Percentiles rank a stretch among this genome's conserved stretches.
phyloP scores from a whole-genome alignment of 2,888 invertebrate genomes.

The Drosophila testacea region DNA sequence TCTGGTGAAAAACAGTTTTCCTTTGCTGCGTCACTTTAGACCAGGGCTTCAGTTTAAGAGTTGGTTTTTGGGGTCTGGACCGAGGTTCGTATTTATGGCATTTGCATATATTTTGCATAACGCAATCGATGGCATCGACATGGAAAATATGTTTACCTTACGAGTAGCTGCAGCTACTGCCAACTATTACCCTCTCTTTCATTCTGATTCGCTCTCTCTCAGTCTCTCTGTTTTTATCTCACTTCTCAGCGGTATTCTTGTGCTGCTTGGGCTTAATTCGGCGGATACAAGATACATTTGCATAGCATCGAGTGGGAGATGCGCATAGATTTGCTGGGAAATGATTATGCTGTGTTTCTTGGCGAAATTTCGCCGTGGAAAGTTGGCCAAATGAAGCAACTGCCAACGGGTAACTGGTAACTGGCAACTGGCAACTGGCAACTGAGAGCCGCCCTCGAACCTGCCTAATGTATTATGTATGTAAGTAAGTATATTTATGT shows the following conservation, averaged over 20 bases:
- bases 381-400: conserved; percentile 71
- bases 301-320: conserved; percentile 76
- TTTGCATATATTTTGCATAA: conserved; percentile 84
- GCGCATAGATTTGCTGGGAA: conserved; percentile 80
- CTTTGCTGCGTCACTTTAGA: conserved; percentile 58
- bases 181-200: conserved; percentile 6
- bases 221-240: conserved; percentile 14
- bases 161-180: conserved; percentile 49
- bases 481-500: conserved; percentile 43
- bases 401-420: conserved; percentile 26
- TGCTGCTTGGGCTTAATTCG: conserved; percentile 63
- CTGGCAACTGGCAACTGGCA: conserved; percentile 15
- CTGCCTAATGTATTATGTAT: conserved; percentile 70
- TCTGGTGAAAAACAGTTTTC: conserved; percentile 67
- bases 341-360: conserved; percentile 68
- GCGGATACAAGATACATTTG: conserved; percentile 62
- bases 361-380: conserved; percentile 68
- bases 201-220: conserved; percentile 5
- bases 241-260: conserved; percentile 49
- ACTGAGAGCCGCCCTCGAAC: conserved; percentile 64
- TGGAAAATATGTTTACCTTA: conserved; percentile 83
- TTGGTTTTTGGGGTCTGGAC: conserved; percentile 32
- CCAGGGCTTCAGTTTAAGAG: conserved; percentile 34
- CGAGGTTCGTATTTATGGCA: conserved; percentile 74
- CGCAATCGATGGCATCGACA: conserved; percentile 85